phyloP scores from a whole-genome alignment of 2,888 invertebrate species.

The Oscheius sp. region DNA sequence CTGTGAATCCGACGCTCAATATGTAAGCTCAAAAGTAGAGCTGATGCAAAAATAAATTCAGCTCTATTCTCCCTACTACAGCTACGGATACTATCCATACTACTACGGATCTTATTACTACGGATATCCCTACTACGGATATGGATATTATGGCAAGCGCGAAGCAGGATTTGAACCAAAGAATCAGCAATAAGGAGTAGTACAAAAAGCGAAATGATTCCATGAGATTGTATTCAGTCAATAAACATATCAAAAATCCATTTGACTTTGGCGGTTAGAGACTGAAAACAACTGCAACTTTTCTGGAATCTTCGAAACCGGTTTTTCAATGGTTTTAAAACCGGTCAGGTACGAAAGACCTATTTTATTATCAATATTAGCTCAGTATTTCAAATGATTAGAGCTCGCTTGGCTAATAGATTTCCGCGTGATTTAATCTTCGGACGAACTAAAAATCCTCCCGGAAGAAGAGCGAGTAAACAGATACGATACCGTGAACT shows the following conservation, averaged over 20 bases:
- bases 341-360: too few species aligned
- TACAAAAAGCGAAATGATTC: background rate
- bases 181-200: slow-evolving; percentile 15
- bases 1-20: slow-evolving; percentile 27
- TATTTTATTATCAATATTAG: too few species aligned
- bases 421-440: background rate
- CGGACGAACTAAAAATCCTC: background rate
- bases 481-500: background rate
- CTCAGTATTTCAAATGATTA: too few species aligned
- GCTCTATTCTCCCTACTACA: slow-evolving; percentile 23
- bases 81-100: slow-evolving; percentile 16
- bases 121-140: slow-evolving; percentile 30
- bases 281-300: too few species aligned
- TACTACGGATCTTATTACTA: slow-evolving; percentile 27
- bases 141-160: slow-evolving; percentile 41
- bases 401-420: too few species aligned
- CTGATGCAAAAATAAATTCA: background rate
- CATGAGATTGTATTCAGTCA: background rate
- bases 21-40: background rate
- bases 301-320: too few species aligned
- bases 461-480: slow-evolving; percentile 4
- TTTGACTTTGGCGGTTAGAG: too few species aligned
- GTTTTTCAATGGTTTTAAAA: too few species aligned
- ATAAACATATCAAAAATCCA: slow-evolving; percentile 14
- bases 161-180: slow-evolving; percentile 36